Evolutionary conservation across 2,888 invertebrate genomes (phyloP).

Genomic region (Carpatolechia fugitivella): DNA sequence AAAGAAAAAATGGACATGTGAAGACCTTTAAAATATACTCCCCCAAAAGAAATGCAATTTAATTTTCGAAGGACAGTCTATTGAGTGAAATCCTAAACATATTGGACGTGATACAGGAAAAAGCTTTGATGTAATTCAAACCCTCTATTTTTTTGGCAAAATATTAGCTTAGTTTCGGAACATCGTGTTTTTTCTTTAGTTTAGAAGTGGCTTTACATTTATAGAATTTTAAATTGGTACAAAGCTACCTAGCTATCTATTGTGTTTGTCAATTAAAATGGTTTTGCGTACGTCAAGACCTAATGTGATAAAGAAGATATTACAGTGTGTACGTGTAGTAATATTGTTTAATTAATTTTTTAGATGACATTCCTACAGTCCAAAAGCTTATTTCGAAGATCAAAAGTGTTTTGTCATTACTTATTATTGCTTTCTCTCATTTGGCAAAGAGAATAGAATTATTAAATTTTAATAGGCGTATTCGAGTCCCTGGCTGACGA

Average conservation of each 20-base stretch:
- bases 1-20: slow-evolving; percentile 53
- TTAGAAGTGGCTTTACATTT: background rate
- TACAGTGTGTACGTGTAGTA: too few relatives aligned
- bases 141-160: slow-evolving; percentile 37
- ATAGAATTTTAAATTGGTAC: background rate
- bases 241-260: too few relatives aligned
- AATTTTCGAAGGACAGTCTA: slow-evolving; percentile 66
- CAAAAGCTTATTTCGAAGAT: slow-evolving; percentile 9
- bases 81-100: slow-evolving; percentile 74
- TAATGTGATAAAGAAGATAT: too few relatives aligned
- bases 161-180: slow-evolving; percentile 53
- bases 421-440: slow-evolving; percentile 13
- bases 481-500: slow-evolving; percentile 17
- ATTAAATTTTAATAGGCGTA: slow-evolving; percentile 30
- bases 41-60: slow-evolving; percentile 60
- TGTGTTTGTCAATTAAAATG: too few relatives aligned
- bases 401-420: slow-evolving; percentile 9
- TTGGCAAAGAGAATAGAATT: slow-evolving; percentile 27
- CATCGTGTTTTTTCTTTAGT: slow-evolving; percentile 8
- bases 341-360: too few relatives aligned
- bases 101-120: slow-evolving; percentile 59
- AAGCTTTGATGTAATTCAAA: slow-evolving; percentile 69
- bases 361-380: background rate
- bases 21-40: slow-evolving; percentile 68
- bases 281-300: too few relatives aligned